These are phyloP conservation scores for Palloptera scutellata DNA, from an alignment of 2,888 invertebrate species.

Conservation along the genomic window DNA sequence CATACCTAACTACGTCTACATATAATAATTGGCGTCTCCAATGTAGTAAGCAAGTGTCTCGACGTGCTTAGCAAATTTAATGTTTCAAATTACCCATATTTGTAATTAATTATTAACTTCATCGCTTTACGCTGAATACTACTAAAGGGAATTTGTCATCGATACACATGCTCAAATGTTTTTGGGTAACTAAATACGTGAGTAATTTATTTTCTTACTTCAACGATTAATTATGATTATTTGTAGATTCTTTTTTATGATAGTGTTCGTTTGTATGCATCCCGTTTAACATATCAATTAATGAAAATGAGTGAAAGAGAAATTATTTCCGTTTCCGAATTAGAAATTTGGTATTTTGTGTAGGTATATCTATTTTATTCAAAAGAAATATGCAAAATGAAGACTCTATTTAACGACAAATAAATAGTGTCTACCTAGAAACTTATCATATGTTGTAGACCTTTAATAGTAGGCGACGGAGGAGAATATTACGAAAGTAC, in stretches of 20 bases:
- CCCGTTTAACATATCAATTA: neutral
- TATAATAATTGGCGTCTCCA: neutral
- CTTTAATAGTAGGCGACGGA: too few species aligned
- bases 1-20: neutral
- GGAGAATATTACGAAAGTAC: too few species aligned
- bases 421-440: too few species aligned
- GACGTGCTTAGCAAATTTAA: constrained; percentile 24
- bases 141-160: neutral
- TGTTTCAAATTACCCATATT: constrained; percentile 20
- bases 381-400: too few species aligned
- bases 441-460: too few species aligned
- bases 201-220: neutral
- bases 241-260: constrained; percentile 14
- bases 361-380: too few species aligned
- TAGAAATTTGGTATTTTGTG: constrained; percentile 2
- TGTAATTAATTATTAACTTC: constrained; percentile 27
- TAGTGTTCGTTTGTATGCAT: too few species aligned
- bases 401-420: too few species aligned
- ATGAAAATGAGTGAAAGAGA: constrained; percentile 14
- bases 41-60: neutral
- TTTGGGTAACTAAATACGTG: too few species aligned
- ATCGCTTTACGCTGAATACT: neutral
- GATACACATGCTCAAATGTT: neutral
- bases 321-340: constrained; percentile 24
- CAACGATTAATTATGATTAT: constrained; percentile 24